Conservation (phyloP, 2,888 invertebrate genomes). For the Conomelus anceps region DNA sequence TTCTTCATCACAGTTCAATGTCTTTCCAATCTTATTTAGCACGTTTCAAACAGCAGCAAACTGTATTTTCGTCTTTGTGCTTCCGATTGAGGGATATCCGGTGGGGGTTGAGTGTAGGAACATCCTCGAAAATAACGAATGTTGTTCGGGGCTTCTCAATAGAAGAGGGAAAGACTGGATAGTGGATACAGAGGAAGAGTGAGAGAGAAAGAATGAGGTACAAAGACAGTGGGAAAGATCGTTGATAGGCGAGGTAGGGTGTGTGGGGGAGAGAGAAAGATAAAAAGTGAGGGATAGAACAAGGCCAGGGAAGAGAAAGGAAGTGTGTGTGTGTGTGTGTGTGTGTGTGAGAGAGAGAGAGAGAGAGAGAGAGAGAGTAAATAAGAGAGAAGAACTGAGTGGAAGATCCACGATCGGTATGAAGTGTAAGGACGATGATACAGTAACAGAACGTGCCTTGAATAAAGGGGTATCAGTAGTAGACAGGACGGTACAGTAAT, state of each 20-base stretch:
- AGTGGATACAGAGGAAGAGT: neutral
- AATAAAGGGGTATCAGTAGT: too few species aligned
- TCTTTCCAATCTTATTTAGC: neutral
- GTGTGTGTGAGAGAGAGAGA: neutral
- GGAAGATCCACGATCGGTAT: neutral
- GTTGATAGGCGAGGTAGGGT: too few species aligned
- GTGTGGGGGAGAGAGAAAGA: neutral
- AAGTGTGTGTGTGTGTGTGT: neutral
- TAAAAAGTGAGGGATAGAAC: neutral
- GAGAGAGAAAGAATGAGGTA: neutral
- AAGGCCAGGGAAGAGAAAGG: neutral
- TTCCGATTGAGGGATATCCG: neutral
- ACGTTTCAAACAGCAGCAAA: neutral
- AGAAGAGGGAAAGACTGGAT: neutral
- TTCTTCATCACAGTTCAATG: neutral
- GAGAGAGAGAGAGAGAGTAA: neutral
- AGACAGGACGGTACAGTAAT: too few species aligned
- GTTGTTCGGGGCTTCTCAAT: neutral
- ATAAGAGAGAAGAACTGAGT: neutral
- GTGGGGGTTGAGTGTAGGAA: neutral
- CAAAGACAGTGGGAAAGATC: neutral
- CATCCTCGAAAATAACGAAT: neutral
- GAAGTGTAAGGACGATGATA: neutral
- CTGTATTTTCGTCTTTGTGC: neutral
- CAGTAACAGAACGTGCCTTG: neutral